Conservation (phyloP, 2,113 vertebrate species). For the Hylia prasina region DNA sequence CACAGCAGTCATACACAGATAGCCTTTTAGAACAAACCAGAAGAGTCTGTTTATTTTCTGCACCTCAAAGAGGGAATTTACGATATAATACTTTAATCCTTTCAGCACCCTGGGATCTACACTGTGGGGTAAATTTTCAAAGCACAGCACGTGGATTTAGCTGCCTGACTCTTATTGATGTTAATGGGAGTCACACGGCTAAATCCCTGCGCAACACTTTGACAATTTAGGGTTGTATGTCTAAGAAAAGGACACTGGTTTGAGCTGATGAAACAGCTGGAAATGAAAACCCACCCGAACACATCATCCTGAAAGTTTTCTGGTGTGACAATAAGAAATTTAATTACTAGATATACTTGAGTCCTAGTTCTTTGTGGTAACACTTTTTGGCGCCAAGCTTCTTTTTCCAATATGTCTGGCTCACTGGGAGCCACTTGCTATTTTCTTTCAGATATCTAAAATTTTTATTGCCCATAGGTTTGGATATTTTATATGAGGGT, state of each 20-base stretch:
- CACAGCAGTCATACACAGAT: slow-evolving; percentile 42
- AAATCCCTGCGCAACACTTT: slow-evolving; percentile 64
- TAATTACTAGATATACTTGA: slow-evolving; percentile 47
- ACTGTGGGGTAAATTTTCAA: slow-evolving; percentile 72
- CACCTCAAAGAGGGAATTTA: slow-evolving; percentile 60
- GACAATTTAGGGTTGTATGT: slow-evolving; percentile 67
- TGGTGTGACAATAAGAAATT: slow-evolving; percentile 40
- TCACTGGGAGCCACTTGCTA: neutral
- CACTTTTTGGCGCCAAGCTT: neutral
- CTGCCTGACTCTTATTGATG: slow-evolving; percentile 66
- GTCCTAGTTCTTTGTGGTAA: slow-evolving; percentile 28
- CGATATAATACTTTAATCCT: slow-evolving; percentile 73
- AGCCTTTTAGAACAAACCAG: slow-evolving; percentile 52
- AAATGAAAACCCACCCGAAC: slow-evolving; percentile 54
- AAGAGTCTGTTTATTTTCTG: slow-evolving; percentile 47
- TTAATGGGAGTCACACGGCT: slow-evolving; percentile 73
- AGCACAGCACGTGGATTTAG: slow-evolving; percentile 63
- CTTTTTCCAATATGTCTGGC: neutral
- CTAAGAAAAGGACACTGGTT: slow-evolving; percentile 59
- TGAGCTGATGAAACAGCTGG: slow-evolving; percentile 68
- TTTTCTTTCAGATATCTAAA: neutral
- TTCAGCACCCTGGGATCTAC: slow-evolving; percentile 67
- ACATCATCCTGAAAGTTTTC: slow-evolving; percentile 35
- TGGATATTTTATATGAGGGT: neutral
- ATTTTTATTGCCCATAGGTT: neutral